Percentiles rank a stretch among this genome's conserved stretches.
Evolutionary conservation across 2,113 vertebrate species (phyloP).

Genomic region (Hiodon alosoides): DNA sequence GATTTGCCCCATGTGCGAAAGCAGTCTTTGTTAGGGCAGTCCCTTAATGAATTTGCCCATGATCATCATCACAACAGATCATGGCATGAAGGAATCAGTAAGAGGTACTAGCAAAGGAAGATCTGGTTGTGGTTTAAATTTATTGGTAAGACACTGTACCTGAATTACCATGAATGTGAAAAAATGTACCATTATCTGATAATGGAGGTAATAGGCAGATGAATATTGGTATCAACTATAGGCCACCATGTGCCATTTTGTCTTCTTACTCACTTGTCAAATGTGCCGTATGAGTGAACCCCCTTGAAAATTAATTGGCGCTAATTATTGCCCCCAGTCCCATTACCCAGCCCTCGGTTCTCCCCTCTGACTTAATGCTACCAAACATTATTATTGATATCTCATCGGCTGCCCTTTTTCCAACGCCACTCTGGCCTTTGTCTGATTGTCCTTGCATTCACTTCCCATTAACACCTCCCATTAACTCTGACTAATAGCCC

Average conservation of each 20-base stretch:
- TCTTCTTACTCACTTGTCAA: background rate
- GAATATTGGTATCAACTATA: background rate
- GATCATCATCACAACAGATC: conserved; percentile 8
- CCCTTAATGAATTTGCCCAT: conserved; percentile 26
- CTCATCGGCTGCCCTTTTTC: background rate
- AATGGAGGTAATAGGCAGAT: background rate
- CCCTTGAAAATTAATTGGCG: background rate
- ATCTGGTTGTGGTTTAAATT: background rate
- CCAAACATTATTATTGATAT: background rate
- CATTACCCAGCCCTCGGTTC: background rate
- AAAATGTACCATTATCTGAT: background rate
- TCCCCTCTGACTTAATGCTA: background rate
- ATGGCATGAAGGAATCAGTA: background rate
- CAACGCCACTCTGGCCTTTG: background rate
- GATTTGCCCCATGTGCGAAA: background rate
- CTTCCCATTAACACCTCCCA: background rate
- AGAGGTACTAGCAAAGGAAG: background rate
- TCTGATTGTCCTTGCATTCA: background rate
- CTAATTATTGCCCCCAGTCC: too few relatives aligned
- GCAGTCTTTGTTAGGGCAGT: background rate
- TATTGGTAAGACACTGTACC: background rate
- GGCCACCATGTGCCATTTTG: background rate
- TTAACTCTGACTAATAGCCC: background rate
- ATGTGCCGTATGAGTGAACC: background rate
- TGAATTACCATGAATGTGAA: background rate